These are phyloP conservation scores for Oostethus manadensis DNA, from an alignment of 2,113 vertebrate species.

Conservation along the genomic window DNA sequence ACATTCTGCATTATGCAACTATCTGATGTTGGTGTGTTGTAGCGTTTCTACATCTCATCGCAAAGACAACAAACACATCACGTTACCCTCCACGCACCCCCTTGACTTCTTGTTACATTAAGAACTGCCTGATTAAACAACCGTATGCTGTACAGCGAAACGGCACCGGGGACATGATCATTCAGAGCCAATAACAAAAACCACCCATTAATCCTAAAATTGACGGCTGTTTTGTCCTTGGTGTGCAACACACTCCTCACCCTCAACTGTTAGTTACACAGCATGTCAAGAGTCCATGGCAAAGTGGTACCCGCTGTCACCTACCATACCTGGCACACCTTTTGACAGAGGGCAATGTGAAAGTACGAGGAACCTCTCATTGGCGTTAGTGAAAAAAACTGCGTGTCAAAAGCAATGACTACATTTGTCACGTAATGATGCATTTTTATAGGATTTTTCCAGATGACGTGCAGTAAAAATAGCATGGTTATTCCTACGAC, in stretches of 20 bases:
- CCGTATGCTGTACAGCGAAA: slow-evolving; percentile 5
- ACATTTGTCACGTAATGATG: slow-evolving; percentile 28
- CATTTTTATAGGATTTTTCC: slow-evolving; percentile 21
- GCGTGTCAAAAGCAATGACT: slow-evolving; percentile 41
- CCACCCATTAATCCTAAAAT: too few species aligned
- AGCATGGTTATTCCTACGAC: too few species aligned
- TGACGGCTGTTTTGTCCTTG: slow-evolving; percentile 6
- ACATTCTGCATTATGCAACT: too few species aligned
- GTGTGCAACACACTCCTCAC: slow-evolving; percentile 3
- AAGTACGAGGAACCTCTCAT: slow-evolving; percentile 32
- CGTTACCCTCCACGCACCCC: background rate
- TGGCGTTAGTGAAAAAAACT: slow-evolving; percentile 43
- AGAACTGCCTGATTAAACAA: slow-evolving; percentile 1
- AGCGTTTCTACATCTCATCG: too few species aligned
- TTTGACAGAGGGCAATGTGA: slow-evolving; percentile 53
- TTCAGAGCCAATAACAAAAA: slow-evolving; percentile 5
- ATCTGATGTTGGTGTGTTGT: too few species aligned
- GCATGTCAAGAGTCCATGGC: slow-evolving; percentile 28
- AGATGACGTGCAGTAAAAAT: background rate
- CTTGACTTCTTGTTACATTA: slow-evolving; percentile 9
- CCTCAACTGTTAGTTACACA: slow-evolving; percentile 1
- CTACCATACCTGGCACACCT: slow-evolving; percentile 35
- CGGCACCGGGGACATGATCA: background rate
- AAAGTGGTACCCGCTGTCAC: slow-evolving; percentile 36
- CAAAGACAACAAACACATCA: too few species aligned